phyloP scores from a whole-genome alignment of 1,140 invertebrate genomes.

The Pogonus chalceus region DNA sequence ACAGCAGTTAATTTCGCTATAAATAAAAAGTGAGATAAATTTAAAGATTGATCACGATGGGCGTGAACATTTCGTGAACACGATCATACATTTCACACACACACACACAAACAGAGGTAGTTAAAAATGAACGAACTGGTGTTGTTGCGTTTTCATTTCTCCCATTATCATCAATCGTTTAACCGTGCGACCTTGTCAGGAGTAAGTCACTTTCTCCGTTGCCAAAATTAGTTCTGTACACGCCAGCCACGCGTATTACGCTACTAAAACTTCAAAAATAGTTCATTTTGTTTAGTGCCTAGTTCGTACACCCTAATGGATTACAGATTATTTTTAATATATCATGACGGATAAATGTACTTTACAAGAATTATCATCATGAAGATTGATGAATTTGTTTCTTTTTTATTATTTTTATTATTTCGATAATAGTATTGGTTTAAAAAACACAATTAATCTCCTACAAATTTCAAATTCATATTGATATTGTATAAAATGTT shows the following conservation, averaged over 20 bases:
- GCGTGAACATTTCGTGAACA: not conserved
- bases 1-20: not conserved
- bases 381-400: not conserved
- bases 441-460: too few relatives aligned
- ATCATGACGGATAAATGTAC: too few relatives aligned
- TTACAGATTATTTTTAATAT: too few relatives aligned
- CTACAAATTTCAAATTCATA: too few relatives aligned
- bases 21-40: not conserved
- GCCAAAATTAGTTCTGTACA: not conserved
- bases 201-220: not conserved
- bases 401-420: too few relatives aligned
- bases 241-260: constrained; percentile 2
- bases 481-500: too few relatives aligned
- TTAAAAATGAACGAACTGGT: not conserved
- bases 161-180: not conserved
- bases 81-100: too few relatives aligned
- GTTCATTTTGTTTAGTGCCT: too few relatives aligned
- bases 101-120: not conserved
- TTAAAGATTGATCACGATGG: not conserved
- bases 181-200: not conserved
- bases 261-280: too few relatives aligned
- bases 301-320: not conserved
- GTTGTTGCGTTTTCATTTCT: not conserved
- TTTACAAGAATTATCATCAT: too few relatives aligned
- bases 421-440: too few relatives aligned